phyloP scores from a whole-genome alignment of 2,113 vertebrate genomes.

The Xyrauchen texanus region DNA sequence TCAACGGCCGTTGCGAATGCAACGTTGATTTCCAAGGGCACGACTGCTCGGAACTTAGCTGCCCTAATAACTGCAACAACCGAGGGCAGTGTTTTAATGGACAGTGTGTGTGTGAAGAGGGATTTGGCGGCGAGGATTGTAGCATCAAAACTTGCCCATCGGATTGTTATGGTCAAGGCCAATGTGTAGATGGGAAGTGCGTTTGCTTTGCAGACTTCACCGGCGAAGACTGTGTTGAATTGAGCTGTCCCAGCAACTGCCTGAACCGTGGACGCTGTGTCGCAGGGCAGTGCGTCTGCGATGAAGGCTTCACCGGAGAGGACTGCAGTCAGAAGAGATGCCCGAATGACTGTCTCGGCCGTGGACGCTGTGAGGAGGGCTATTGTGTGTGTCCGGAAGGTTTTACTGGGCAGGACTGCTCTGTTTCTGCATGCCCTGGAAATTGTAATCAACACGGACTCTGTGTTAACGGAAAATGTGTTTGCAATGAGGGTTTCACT shows the following conservation, averaged over 20 bases:
- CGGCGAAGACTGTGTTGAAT: slow-evolving; percentile 75
- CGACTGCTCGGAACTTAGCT: slow-evolving; percentile 82
- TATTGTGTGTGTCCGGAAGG: slow-evolving; percentile 70
- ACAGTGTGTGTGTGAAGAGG: slow-evolving; percentile 82
- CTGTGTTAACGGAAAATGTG: slow-evolving; percentile 79
- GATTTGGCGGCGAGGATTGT: slow-evolving; percentile 82
- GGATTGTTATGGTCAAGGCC: slow-evolving; percentile 78
- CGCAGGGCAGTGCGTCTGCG: slow-evolving; percentile 81
- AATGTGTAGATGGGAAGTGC: slow-evolving; percentile 80
- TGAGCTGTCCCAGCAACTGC: slow-evolving; percentile 79
- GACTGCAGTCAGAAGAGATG: slow-evolving; percentile 82
- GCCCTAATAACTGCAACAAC: slow-evolving; percentile 78
- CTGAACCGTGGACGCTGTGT: slow-evolving; percentile 74
- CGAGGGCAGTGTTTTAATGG: slow-evolving; percentile 84
- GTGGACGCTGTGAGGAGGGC: slow-evolving; percentile 74
- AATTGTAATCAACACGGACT: slow-evolving; percentile 74
- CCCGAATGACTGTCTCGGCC: slow-evolving; percentile 75
- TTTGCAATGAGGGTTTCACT: slow-evolving; percentile 75
- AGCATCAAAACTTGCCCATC: slow-evolving; percentile 77
- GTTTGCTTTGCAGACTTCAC: slow-evolving; percentile 79
- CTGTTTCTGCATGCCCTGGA: slow-evolving; percentile 76
- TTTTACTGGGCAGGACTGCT: slow-evolving; percentile 79
- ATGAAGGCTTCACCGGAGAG: slow-evolving; percentile 80
- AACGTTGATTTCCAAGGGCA: slow-evolving; percentile 77
- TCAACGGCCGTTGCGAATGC: slow-evolving; percentile 84